Base-by-base conservation (phyloP, 1,140 invertebrate species). In the Drosophila arawakana region DNA sequence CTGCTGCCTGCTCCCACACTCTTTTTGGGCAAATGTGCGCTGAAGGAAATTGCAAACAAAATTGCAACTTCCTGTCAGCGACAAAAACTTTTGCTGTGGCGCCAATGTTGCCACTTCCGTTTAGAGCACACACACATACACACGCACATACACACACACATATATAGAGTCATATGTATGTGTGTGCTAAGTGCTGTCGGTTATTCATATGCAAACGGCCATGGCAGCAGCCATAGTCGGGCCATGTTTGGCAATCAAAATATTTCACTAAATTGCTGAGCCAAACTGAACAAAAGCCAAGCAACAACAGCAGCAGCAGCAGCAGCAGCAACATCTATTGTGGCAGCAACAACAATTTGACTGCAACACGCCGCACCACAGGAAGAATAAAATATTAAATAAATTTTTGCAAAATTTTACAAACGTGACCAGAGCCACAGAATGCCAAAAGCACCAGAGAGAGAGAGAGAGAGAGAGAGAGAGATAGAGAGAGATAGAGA, bases 11-110 rank as follows among this genome's bases (percentile, higher is more conserved):
- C 25, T 25, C 46, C 18, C 21, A 13, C 43, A 3, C 61, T 61
- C 39, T 62, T 47, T 57, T 57, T 41, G 35, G 60, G 54, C 78
- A 86, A 86, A 81, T 86, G 82, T 81, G 83, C 82, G 69, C 74
- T 81, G 81, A 90, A 89, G 84, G 84, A 89, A 89, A 89, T 89
- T 89, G 85, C 84, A 89, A 89, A 89, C 84, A 89, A 90, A 89
- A 89, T 89, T 89, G 84, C 84, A 89, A 89, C 84, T 89, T 89
- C 84, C 84, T 89, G 84, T 85, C 84, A 90, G 81, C 84, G 84
- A 90, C 84, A 90, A 88, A 88, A 88, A 88, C 83, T 88, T 88
- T 88, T 89, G 83, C 83, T 86, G 72, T 82, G 84, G 83, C 83
- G 80, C 83, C 83, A 83, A 88, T 89, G 83, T 89, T 88, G 83